Evolutionary conservation across 2,113 vertebrate species (phyloP), one percentile per base, ranked within the genome.

Genomic region (Asarcornis scutulata): DNA sequence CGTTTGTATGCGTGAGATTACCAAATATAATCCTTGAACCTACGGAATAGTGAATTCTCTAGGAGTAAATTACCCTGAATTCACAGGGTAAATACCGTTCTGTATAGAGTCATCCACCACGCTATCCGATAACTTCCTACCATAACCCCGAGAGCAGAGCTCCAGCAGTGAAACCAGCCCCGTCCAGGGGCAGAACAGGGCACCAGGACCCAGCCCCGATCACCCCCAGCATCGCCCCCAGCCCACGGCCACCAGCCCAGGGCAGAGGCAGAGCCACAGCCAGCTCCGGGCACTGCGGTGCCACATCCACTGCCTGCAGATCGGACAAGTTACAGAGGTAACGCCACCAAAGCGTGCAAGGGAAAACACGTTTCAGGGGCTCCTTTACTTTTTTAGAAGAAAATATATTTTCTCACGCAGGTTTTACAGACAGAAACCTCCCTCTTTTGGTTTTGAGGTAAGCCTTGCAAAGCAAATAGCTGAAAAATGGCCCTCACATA

Each of bases 111-210:
- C 40, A 40, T 13, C 40, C 7, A 23, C 29, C 88, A 5, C 46
- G 2, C n/a, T 13, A 29, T 1, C 25, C 69, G 7, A 7, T 3
- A 44, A 6, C 29, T 79, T 36, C 86, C 23, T 7, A 50, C 42
- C 62, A 22, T 11, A 26, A 9, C 44, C 53, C 76, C 77, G 32
- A 3, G 8, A 38, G 60, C 0, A 0, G 32, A 36, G 44, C 32
- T 52, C 17, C 0, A 7, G 42, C 76, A 1, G 0, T 1, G 17
- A 20, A n/a, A 3, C n/a, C 3, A 10, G 44, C 8, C 13, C 14
- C 0, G 0, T 32, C 46, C 16, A 1, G 17, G 66, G 1, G 55
- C 58, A 1, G 0, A 12, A 9, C 3, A 1, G 40, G 40, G 40
- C 40, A 40, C 13, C 40, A 13, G 20, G 82, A 74, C 13, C 3